A percentile compares a stretch with the other conserved stretches of the same genome.
These are phyloP conservation scores for Takifugu ocellatus DNA, from an alignment of 2,797 vertebrate species.

Conservation along the genomic window DNA sequence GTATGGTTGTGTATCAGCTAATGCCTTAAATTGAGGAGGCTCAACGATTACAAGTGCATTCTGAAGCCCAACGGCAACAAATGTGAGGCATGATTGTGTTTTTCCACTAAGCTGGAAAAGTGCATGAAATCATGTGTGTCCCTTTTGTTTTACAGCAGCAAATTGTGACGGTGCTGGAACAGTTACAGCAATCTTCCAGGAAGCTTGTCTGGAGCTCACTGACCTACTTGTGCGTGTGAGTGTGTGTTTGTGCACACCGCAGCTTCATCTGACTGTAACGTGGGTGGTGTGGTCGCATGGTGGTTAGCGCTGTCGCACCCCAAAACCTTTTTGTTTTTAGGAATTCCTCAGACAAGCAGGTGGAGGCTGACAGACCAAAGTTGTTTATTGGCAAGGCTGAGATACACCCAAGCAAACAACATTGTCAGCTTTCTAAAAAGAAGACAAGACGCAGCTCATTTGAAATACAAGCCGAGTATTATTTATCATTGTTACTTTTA, in stretches of 20 bases:
- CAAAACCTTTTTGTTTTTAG: slow-evolving; percentile 40
- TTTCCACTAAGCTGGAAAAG: slow-evolving; percentile 35
- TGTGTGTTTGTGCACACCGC: slow-evolving; percentile 14
- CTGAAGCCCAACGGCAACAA: slow-evolving; percentile 23
- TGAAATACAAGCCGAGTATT: too few relatives aligned
- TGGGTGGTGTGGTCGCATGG: slow-evolving; percentile 47
- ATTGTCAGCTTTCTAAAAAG: too few relatives aligned
- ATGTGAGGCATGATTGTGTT: slow-evolving; percentile 36
- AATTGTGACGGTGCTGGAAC: slow-evolving; percentile 28
- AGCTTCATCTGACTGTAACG: slow-evolving; percentile 23
- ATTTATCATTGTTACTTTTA: neutral
- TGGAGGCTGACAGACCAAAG: slow-evolving; percentile 7
- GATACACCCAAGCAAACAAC: too few relatives aligned
- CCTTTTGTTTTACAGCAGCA: slow-evolving; percentile 20
- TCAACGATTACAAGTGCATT: slow-evolving; percentile 36
- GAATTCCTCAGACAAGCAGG: slow-evolving; percentile 39
- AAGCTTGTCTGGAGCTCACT: slow-evolving; percentile 34
- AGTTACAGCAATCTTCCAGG: slow-evolving; percentile 25
- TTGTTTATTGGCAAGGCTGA: too few relatives aligned
- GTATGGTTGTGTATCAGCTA: neutral
- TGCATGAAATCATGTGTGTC: slow-evolving; percentile 25
- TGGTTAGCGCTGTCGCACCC: slow-evolving; percentile 38
- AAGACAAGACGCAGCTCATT: too few relatives aligned
- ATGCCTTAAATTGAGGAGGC: slow-evolving; percentile 39
- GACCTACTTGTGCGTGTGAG: slow-evolving; percentile 9